These are phyloP conservation scores for Anabacerthia variegaticeps DNA, from an alignment of 2,797 vertebrate species.

Conservation along the genomic window DNA sequence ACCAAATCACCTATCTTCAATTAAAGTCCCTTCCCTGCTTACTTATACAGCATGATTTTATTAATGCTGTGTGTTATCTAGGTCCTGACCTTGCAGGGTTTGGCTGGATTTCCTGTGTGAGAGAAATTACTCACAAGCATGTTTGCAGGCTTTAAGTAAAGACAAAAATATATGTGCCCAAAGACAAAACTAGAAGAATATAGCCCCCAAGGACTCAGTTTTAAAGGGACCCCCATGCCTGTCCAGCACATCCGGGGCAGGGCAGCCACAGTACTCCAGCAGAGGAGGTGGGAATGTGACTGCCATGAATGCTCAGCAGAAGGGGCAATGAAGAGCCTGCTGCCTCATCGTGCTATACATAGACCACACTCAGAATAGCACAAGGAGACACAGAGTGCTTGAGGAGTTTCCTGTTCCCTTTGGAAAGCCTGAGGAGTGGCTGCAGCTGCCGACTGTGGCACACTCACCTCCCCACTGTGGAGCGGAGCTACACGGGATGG, in stretches of 20 bases:
- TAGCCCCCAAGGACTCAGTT: neutral
- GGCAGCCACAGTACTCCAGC: rapidly evolving
- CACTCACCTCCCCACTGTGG: rapidly evolving
- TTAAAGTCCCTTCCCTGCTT: neutral
- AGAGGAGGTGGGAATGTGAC: neutral
- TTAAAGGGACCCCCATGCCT: rapidly evolving
- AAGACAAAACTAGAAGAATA: neutral
- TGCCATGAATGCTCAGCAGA: neutral
- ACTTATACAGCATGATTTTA: neutral
- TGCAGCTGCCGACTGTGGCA: neutral
- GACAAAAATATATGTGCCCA: neutral
- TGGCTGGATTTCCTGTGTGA: neutral
- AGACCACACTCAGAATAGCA: rapidly evolving
- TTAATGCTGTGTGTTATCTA: neutral
- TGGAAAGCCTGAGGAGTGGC: neutral
- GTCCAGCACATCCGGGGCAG: rapidly evolving
- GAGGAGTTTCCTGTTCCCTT: neutral
- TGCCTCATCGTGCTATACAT: rapidly evolving
- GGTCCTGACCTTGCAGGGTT: neutral
- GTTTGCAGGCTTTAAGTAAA: neutral
- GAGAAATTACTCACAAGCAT: neutral
- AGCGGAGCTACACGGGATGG: rapidly evolving
- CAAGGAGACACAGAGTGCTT: neutral
- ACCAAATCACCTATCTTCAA: neutral
- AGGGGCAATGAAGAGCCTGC: rapidly evolving